These are phyloP conservation scores for Atherinosoma microstoma DNA, from an alignment of 2,797 vertebrate species.

Conservation along the genomic window DNA sequence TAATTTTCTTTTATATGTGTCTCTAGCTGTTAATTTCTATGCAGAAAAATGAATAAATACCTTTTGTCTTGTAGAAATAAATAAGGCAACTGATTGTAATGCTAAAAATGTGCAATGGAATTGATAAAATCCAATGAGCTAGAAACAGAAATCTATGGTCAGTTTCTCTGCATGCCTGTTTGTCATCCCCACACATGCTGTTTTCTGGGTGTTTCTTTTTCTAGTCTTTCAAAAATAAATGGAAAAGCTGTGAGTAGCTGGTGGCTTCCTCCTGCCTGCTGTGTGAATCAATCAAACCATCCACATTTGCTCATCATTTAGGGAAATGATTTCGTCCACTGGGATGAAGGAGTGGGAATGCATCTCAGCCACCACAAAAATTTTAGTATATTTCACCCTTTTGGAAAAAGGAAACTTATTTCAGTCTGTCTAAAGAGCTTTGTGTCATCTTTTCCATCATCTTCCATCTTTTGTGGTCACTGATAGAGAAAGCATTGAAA, in stretches of 20 bases:
- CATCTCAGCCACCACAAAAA: not conserved
- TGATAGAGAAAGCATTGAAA: no score
- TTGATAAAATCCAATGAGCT: not conserved
- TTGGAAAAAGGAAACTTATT: not conserved
- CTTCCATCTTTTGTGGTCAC: not conserved
- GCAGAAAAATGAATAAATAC: not conserved
- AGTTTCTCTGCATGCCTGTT: constrained; percentile 25
- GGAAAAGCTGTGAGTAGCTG: constrained; percentile 26
- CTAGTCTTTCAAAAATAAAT: constrained; percentile 33
- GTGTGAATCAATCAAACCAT: constrained; percentile 36
- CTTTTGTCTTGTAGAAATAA: not conserved
- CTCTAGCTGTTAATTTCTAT: not conserved
- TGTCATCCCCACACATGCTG: constrained; percentile 3
- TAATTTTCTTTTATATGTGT: not conserved
- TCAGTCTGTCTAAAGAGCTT: not conserved
- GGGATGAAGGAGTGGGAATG: not conserved
- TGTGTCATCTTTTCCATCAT: not conserved
- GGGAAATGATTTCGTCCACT: constrained; percentile 27
- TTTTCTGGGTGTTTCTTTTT: constrained; percentile 12
- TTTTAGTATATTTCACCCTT: not conserved
- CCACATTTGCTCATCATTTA: constrained; percentile 21
- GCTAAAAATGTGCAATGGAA: not conserved
- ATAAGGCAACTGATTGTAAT: not conserved
- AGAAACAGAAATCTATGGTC: constrained; percentile 7
- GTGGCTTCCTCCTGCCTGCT: constrained; percentile 8